A percentile compares a stretch with the other conserved stretches of the same genome.
Evolutionary conservation across 1,140 invertebrate genomes (phyloP).

Genomic region (Pemphigus obesinymphae): DNA sequence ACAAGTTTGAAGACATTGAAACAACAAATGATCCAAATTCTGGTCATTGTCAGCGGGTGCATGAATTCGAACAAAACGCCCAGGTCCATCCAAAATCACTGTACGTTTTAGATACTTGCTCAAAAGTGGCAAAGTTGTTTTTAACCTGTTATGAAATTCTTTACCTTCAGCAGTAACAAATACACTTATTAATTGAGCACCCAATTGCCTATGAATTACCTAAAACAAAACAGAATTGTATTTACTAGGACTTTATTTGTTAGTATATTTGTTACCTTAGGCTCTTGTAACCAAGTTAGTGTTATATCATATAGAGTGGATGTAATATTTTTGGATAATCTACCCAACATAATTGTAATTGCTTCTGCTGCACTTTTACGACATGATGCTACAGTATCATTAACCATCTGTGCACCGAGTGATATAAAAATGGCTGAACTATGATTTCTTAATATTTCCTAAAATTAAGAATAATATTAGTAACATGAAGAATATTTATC

Average conservation of each 20-base stretch:
- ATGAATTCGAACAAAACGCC: conserved; percentile 52
- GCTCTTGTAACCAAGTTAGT: conserved; percentile 29
- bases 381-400: conserved; percentile 66
- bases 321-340: conserved; percentile 55
- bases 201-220: conserved; percentile 51
- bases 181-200: conserved; percentile 60
- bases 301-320: conserved; percentile 30
- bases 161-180: conserved; percentile 68
- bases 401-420: conserved; percentile 65
- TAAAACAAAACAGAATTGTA: not conserved
- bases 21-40: conserved; percentile 65
- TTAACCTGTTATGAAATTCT: conserved; percentile 61
- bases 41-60: conserved; percentile 44
- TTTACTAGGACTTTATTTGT: not conserved
- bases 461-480: not conserved
- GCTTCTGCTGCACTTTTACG: conserved; percentile 62
- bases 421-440: conserved; percentile 66
- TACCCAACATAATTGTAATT: conserved; percentile 60
- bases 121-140: conserved; percentile 57
- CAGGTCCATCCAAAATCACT: conserved; percentile 43
- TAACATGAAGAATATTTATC: not conserved
- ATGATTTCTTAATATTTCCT: conserved; percentile 8
- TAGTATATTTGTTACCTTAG: not conserved
- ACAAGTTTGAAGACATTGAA: conserved; percentile 62
- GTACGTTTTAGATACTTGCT: conserved; percentile 51